These are phyloP conservation scores for Clusia tigrina DNA, from an alignment of 2,888 invertebrate species.

Conservation along the genomic window DNA sequence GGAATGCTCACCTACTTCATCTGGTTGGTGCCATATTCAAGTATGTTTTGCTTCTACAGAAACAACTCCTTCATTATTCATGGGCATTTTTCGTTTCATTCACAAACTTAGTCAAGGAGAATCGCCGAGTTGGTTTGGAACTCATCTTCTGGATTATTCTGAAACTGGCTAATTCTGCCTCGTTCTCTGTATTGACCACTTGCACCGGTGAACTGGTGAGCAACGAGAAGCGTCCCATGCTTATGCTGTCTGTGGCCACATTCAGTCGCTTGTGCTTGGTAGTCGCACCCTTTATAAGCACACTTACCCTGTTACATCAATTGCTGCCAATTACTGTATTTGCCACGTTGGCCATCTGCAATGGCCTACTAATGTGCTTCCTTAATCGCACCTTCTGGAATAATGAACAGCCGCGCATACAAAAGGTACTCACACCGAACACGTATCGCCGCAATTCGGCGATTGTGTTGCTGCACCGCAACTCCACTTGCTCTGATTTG, in stretches of 20 bases:
- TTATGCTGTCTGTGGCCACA: slow-evolving; percentile 55
- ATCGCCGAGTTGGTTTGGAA: slow-evolving; percentile 54
- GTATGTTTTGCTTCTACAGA: slow-evolving; percentile 43
- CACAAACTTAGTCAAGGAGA: slow-evolving; percentile 41
- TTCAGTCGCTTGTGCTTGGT: slow-evolving; percentile 57
- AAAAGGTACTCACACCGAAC: slow-evolving; percentile 54
- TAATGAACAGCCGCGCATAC: slow-evolving; percentile 48
- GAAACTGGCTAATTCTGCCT: slow-evolving; percentile 60
- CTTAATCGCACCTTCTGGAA: slow-evolving; percentile 59
- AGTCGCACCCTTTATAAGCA: slow-evolving; percentile 54
- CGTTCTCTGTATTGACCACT: slow-evolving; percentile 60
- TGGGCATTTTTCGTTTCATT: slow-evolving; percentile 8
- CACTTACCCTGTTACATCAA: slow-evolving; percentile 51
- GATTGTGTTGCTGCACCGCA: slow-evolving; percentile 45
- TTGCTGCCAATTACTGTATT: slow-evolving; percentile 58
- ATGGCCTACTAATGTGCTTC: slow-evolving; percentile 55
- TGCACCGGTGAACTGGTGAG: slow-evolving; percentile 62
- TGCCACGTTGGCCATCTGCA: slow-evolving; percentile 55
- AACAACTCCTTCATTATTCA: not conserved
- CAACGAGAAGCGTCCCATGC: slow-evolving; percentile 46
- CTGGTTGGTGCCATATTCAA: slow-evolving; percentile 56
- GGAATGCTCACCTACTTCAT: slow-evolving; percentile 55
- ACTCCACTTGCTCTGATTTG: slow-evolving; percentile 45
- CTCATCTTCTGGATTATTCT: slow-evolving; percentile 59
- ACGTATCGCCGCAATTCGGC: slow-evolving; percentile 55